Conservation (phyloP, 2,888 invertebrate species). For the Netelia virgata region DNA sequence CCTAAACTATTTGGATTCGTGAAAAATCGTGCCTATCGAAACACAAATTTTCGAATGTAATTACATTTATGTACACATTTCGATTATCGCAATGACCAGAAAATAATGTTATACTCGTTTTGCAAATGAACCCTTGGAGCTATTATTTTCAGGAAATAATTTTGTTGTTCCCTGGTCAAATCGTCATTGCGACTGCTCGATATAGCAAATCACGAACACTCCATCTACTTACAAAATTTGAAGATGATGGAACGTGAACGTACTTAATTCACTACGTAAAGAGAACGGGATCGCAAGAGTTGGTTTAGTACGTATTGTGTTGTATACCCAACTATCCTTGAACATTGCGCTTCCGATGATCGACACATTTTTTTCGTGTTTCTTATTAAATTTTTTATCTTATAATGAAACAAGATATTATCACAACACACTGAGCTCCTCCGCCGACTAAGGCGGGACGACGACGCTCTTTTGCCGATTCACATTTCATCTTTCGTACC, state of each 20-base stretch:
- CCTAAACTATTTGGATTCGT: constrained; percentile 38
- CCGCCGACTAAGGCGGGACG: constrained; percentile 1
- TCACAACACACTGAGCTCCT: constrained; percentile 62
- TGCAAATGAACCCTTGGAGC: constrained; percentile 10
- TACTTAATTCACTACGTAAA: constrained; percentile 24
- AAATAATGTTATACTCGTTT: constrained; percentile 7
- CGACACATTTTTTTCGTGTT: constrained; percentile 5
- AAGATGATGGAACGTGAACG: not conserved
- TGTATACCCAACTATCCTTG: not conserved
- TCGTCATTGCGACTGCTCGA: constrained; percentile 4
- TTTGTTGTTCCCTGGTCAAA: not conserved
- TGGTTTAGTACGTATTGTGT: not conserved
- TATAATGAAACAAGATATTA: constrained; percentile 45
- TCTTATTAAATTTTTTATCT: constrained; percentile 3
- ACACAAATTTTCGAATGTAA: constrained; percentile 44
- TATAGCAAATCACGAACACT: not conserved
- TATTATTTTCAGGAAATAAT: not conserved
- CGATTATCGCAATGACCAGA: constrained; percentile 40
- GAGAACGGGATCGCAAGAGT: constrained; percentile 40
- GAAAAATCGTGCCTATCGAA: constrained; percentile 4
- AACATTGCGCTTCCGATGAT: constrained; percentile 15
- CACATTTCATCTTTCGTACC: not conserved
- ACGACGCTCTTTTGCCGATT: constrained; percentile 10
- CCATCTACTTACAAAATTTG: not conserved
- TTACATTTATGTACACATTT: constrained; percentile 63